Conservation (phyloP, 2,113 vertebrate species). For the Solea solea region DNA sequence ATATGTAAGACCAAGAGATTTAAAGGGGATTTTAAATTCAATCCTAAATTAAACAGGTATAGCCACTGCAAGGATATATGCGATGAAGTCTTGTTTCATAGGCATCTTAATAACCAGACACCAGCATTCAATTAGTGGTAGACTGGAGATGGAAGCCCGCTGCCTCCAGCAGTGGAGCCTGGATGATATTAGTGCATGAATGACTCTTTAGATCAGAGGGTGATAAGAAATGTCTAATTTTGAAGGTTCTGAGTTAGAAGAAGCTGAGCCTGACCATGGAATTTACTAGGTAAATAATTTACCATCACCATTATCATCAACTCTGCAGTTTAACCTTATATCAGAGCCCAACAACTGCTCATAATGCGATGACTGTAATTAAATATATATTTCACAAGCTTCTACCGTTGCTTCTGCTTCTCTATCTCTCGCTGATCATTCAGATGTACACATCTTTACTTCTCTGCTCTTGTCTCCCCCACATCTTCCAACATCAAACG, state of each 20-base stretch:
- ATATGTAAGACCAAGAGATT: too few relatives aligned
- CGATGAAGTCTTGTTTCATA: not conserved
- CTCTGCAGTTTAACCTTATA: too few relatives aligned
- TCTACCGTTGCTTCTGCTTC: not conserved
- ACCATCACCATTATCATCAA: too few relatives aligned
- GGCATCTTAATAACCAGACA: not conserved
- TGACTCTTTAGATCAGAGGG: not conserved
- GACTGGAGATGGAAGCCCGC: not conserved
- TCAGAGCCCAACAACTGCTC: too few relatives aligned
- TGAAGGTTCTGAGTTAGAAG: not conserved
- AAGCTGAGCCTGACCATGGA: not conserved
- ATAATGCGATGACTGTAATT: too few relatives aligned
- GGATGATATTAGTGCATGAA: not conserved
- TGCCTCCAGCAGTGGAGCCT: not conserved
- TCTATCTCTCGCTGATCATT: conserved; percentile 1
- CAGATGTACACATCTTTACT: not conserved
- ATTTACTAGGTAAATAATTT: too few relatives aligned
- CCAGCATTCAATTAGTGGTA: not conserved
- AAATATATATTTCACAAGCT: not conserved
- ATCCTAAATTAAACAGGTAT: too few relatives aligned
- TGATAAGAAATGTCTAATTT: not conserved
- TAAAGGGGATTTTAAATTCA: too few relatives aligned
- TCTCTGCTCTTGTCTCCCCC: conserved; percentile 41
- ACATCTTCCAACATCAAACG: conserved; percentile 67
- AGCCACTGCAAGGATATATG: not conserved